Percentiles rank a stretch among this genome's conserved stretches.
phyloP scores from a whole-genome alignment of 2,888 invertebrate species.

The Harpalus rubripes region DNA sequence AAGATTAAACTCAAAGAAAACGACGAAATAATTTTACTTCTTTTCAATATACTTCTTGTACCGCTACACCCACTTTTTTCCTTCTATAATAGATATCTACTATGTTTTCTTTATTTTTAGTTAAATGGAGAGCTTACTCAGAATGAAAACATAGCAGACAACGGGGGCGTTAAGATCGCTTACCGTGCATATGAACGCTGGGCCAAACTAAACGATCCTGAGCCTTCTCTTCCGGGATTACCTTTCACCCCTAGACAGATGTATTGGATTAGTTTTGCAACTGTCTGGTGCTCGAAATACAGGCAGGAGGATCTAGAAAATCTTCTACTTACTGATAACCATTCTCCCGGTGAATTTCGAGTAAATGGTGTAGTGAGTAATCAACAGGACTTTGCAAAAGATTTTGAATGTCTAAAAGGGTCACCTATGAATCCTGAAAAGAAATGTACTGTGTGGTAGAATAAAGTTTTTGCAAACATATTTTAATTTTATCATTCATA shows the following conservation, averaged over 20 bases:
- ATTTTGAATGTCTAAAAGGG: slow-evolving; percentile 73
- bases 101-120: slow-evolving; percentile 62
- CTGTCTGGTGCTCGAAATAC: slow-evolving; percentile 81
- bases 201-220: slow-evolving; percentile 74
- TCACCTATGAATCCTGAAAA: slow-evolving; percentile 79
- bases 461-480: background rate
- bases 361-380: slow-evolving; percentile 80
- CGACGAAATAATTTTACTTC: no score
- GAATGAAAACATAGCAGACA: slow-evolving; percentile 98
- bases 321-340: slow-evolving; percentile 74
- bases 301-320: slow-evolving; percentile 73
- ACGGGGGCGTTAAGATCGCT: slow-evolving; percentile 96
- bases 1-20: no score
- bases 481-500: no score
- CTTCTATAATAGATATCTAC: no score
- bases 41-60: no score
- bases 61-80: no score
- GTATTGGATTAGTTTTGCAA: slow-evolving; percentile 82
- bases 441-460: slow-evolving; percentile 75
- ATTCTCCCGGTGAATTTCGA: slow-evolving; percentile 79
- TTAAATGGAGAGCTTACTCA: slow-evolving; percentile 84
- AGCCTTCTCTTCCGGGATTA: slow-evolving; percentile 74
- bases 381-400: no score
- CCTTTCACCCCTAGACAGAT: slow-evolving; percentile 77
- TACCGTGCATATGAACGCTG: slow-evolving; percentile 78